phyloP scores from a whole-genome alignment of 2,797 vertebrate species.

The Cottoperca gobio region DNA sequence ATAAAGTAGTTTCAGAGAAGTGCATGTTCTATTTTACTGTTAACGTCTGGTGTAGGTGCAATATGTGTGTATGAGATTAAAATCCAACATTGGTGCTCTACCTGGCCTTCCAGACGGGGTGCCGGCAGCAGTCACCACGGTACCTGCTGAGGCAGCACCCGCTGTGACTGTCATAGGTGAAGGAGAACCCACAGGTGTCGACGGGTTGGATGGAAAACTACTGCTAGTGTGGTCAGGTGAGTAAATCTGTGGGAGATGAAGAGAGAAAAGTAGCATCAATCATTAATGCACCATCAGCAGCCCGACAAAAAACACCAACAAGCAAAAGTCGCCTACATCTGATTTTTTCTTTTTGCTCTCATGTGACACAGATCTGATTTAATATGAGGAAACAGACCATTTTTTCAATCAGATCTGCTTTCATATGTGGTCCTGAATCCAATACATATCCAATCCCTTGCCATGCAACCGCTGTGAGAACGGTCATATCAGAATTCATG shows the following conservation, averaged over 20 bases:
- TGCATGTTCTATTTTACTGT: background rate
- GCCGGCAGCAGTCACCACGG: slow-evolving; percentile 76
- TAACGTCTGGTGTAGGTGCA: slow-evolving; percentile 1
- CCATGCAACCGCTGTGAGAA: too few relatives aligned
- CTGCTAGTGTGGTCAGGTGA: slow-evolving; percentile 99
- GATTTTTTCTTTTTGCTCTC: too few relatives aligned
- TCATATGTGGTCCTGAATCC: too few relatives aligned
- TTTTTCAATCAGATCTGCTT: too few relatives aligned
- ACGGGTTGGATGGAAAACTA: slow-evolving; percentile 99
- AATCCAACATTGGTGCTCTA: slow-evolving; percentile 56
- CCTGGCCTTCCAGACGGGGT: slow-evolving; percentile 79
- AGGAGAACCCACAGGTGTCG: slow-evolving; percentile 97
- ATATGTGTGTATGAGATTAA: slow-evolving; percentile 31
- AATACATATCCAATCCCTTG: too few relatives aligned
- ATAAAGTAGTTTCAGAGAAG: slow-evolving; percentile 15
- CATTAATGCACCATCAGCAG: slow-evolving; percentile 42
- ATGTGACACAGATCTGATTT: too few relatives aligned
- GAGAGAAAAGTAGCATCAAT: slow-evolving; percentile 11
- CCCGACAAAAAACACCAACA: slow-evolving; percentile 4
- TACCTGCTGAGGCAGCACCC: slow-evolving; percentile 78
- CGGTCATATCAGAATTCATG: too few relatives aligned
- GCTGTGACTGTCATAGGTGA: slow-evolving; percentile 93
- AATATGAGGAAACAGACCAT: too few relatives aligned
- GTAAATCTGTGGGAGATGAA: slow-evolving; percentile 91
- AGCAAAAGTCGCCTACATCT: too few relatives aligned